Percentiles rank a stretch among this genome's conserved stretches.
These are phyloP conservation scores for Macrobrachium rosenbergii DNA, from an alignment of 1,140 invertebrate species.

Conservation along the genomic window DNA sequence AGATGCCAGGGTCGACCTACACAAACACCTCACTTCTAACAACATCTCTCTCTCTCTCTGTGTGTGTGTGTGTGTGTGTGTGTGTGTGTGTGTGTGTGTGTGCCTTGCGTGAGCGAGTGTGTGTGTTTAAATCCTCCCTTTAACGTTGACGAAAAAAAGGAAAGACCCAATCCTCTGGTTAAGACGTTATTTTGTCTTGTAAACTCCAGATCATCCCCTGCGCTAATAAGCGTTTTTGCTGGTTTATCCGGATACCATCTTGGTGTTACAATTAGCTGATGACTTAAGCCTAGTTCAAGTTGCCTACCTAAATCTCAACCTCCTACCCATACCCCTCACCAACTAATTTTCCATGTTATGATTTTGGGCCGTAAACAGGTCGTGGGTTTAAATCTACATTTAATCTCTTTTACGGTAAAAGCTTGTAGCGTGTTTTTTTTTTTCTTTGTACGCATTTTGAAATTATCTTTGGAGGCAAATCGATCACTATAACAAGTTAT, in stretches of 20 bases:
- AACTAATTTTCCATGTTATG: conserved; percentile 12
- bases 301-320: too few species aligned
- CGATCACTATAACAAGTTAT: too few species aligned
- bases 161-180: neutral
- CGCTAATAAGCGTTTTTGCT: conserved; percentile 6
- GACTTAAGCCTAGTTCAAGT: neutral
- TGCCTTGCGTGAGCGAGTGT: too few species aligned
- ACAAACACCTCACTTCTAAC: too few species aligned
- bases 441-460: neutral
- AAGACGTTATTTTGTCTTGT: conserved; percentile 39
- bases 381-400: neutral
- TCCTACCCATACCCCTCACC: neutral
- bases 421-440: neutral
- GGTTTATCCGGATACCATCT: neutral
- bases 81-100: too few species aligned
- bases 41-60: too few species aligned
- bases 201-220: conserved; percentile 7
- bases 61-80: too few species aligned
- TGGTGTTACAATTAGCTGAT: conserved; percentile 5
- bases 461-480: too few species aligned
- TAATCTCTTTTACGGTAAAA: neutral
- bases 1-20: too few species aligned
- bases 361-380: conserved; percentile 10
- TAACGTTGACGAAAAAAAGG: conserved; percentile 1
- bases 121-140: too few species aligned